Percentiles rank a stretch among this genome's conserved stretches.
Conservation (phyloP, 2,797 vertebrate genomes). For the Tarsius wallacei region DNA sequence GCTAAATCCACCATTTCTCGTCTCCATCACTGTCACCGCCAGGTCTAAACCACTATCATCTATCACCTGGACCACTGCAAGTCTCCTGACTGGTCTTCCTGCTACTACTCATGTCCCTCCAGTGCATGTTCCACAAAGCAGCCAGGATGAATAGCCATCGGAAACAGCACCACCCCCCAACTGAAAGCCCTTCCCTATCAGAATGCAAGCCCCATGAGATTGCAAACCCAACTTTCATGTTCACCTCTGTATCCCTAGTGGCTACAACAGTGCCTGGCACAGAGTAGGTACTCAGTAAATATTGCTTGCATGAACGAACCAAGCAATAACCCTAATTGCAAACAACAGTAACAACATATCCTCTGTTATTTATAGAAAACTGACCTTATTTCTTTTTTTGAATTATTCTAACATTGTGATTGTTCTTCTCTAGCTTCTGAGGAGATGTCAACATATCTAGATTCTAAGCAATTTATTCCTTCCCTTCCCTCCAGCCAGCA, state of each 20-base stretch:
- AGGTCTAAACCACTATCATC: neutral
- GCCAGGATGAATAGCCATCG: neutral
- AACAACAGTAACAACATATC: slow-evolving; percentile 5
- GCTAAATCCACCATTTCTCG: neutral
- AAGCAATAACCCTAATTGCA: slow-evolving; percentile 39
- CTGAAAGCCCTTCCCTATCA: neutral
- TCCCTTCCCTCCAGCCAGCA: slow-evolving; percentile 49
- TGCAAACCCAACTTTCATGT: neutral
- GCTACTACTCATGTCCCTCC: neutral
- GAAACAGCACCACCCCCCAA: neutral
- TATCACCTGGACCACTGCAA: neutral
- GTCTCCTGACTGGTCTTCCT: neutral
- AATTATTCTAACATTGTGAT: slow-evolving; percentile 7
- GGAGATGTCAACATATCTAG: slow-evolving; percentile 38
- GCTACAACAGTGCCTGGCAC: neutral
- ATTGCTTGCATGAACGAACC: neutral
- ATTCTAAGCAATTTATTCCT: slow-evolving; percentile 34
- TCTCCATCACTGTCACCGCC: neutral
- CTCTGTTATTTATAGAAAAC: slow-evolving; percentile 36
- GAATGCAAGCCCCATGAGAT: neutral
- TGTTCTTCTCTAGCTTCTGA: slow-evolving; percentile 61
- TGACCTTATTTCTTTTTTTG: neutral
- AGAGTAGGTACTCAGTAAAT: neutral
- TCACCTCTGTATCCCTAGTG: neutral
- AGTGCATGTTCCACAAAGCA: neutral